Conservation (phyloP, 2,888 invertebrate genomes). For the Lasioglossum leucozonium region DNA sequence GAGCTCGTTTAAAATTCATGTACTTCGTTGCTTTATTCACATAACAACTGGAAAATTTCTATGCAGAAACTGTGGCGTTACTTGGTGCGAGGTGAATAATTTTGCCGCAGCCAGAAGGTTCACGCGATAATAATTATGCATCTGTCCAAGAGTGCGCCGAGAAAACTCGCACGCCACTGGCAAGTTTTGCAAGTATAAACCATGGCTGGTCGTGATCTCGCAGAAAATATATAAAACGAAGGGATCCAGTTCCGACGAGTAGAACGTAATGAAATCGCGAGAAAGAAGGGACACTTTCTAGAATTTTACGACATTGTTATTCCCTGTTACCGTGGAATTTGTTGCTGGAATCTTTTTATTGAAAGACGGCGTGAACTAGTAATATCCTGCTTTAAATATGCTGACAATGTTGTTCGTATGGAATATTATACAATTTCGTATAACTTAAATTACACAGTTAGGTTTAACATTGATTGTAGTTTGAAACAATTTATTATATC, state of each 20-base stretch:
- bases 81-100: conserved; percentile 57
- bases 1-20: conserved; percentile 39
- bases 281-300: background rate
- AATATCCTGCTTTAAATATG: background rate
- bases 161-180: conserved; percentile 36
- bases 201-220: background rate
- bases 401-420: background rate
- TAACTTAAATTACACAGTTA: too few relatives aligned
- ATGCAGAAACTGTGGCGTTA: conserved; percentile 58
- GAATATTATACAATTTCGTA: too few relatives aligned
- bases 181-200: conserved; percentile 24
- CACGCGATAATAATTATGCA: conserved; percentile 64
- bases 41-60: conserved; percentile 55
- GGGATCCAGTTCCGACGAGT: background rate
- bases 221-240: conserved; percentile 17
- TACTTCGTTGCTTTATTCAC: conserved; percentile 38
- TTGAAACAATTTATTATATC: too few relatives aligned
- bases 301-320: background rate
- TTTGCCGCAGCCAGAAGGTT: conserved; percentile 56
- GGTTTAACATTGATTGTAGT: too few relatives aligned
- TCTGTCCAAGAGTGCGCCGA: conserved; percentile 45
- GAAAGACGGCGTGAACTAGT: background rate
- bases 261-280: background rate
- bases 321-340: background rate
- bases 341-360: background rate